Evolutionary conservation across 2,888 invertebrate genomes (phyloP).

Genomic region (Branchellion lobata): DNA sequence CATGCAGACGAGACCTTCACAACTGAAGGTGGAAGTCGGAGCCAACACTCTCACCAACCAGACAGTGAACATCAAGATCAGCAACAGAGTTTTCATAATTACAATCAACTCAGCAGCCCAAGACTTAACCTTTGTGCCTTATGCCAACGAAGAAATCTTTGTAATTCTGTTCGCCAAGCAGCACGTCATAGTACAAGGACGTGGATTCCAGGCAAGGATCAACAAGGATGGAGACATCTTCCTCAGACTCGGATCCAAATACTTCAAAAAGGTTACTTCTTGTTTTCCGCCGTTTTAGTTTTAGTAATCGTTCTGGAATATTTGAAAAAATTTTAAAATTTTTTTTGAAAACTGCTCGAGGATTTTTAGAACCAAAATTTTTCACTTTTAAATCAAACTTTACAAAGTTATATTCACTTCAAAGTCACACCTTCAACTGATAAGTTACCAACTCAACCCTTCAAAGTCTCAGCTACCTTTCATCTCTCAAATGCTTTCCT

Average conservation of each 20-base stretch:
- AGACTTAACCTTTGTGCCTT: not conserved
- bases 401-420: too few species aligned
- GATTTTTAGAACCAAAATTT: too few species aligned
- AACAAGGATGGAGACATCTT: conserved; percentile 16
- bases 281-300: too few species aligned
- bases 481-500: too few species aligned
- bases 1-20: conserved; percentile 17
- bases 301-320: not conserved
- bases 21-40: conserved; percentile 11
- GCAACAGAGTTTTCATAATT: not conserved
- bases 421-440: too few species aligned
- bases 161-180: not conserved
- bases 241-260: conserved; percentile 9
- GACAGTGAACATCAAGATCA: conserved; percentile 2
- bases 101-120: conserved; percentile 2
- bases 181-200: conserved; percentile 15
- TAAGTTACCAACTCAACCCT: too few species aligned
- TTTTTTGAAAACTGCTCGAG: not conserved
- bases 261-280: conserved; percentile 25
- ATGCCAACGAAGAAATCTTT: not conserved
- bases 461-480: too few species aligned
- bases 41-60: not conserved
- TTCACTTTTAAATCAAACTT: too few species aligned
- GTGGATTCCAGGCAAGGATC: conserved; percentile 25
- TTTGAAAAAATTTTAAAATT: not conserved